A percentile compares a stretch with the other conserved stretches of the same genome.
Conservation (phyloP, 2,113 vertebrate species). For the Carlito syrichta region DNA sequence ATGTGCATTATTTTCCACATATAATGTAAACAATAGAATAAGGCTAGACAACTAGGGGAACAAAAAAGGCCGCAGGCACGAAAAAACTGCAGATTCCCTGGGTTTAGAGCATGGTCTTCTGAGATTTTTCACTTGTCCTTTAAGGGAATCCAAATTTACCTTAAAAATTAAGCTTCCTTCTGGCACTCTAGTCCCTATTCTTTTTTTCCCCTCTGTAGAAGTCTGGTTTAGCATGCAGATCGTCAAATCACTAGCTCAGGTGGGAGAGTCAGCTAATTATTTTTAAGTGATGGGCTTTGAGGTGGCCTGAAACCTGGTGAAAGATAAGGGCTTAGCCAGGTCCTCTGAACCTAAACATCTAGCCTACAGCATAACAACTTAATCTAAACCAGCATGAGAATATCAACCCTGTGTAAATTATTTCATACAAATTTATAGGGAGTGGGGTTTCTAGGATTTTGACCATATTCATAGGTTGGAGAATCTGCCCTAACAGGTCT, state of each 20-base stretch:
- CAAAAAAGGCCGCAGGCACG: slow-evolving; percentile 68
- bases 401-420: slow-evolving; percentile 6
- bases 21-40: slow-evolving; percentile 67
- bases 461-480: neutral
- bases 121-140: slow-evolving; percentile 69
- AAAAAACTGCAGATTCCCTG: slow-evolving; percentile 68
- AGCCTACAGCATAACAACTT: slow-evolving; percentile 37
- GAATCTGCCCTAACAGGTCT: neutral
- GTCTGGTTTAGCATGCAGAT: slow-evolving; percentile 44
- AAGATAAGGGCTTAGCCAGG: slow-evolving; percentile 43
- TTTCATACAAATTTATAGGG: slow-evolving; percentile 13
- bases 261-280: slow-evolving; percentile 63
- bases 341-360: slow-evolving; percentile 37
- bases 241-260: slow-evolving; percentile 32
- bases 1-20: slow-evolving; percentile 73
- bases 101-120: slow-evolving; percentile 50
- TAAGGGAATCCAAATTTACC: slow-evolving; percentile 72
- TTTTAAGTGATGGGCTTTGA: slow-evolving; percentile 44
- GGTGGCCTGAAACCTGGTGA: neutral
- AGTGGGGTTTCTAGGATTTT: neutral
- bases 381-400: slow-evolving; percentile 13
- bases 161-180: slow-evolving; percentile 73
- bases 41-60: slow-evolving; percentile 65
- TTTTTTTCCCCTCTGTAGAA: slow-evolving; percentile 53
- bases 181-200: slow-evolving; percentile 25